These are phyloP conservation scores for Ischnura elegans DNA, from an alignment of 2,888 invertebrate species.

Conservation along the genomic window DNA sequence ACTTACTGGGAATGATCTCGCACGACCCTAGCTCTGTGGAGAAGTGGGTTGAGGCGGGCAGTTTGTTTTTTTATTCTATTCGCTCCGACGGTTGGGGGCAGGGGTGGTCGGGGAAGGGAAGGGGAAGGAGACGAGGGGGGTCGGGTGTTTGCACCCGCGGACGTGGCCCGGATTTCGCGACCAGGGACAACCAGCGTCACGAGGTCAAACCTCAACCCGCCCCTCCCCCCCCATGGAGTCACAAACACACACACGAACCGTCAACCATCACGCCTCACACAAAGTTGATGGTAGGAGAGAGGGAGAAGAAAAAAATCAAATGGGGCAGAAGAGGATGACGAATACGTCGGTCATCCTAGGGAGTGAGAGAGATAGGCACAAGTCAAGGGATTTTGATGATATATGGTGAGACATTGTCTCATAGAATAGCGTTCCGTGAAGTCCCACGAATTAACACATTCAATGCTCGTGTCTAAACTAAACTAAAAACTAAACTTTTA, in stretches of 20 bases:
- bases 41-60: neutral
- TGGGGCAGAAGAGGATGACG: neutral
- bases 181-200: slow-evolving; percentile 24
- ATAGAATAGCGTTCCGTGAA: neutral
- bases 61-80: neutral
- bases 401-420: neutral
- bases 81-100: neutral
- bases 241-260: neutral
- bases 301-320: neutral
- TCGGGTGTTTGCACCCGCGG: neutral
- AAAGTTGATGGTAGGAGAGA: neutral
- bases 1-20: neutral
- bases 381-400: neutral
- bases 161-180: slow-evolving; percentile 38
- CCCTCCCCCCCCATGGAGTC: neutral
- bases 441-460: neutral
- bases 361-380: no score
- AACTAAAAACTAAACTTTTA: no score
- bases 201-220: neutral
- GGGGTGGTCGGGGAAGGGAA: neutral
- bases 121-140: neutral
- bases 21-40: neutral
- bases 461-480: no score
- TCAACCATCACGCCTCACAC: neutral
- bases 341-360: neutral